These are phyloP conservation scores for Picus viridis DNA, from an alignment of 2,797 vertebrate species.

Conservation along the genomic window DNA sequence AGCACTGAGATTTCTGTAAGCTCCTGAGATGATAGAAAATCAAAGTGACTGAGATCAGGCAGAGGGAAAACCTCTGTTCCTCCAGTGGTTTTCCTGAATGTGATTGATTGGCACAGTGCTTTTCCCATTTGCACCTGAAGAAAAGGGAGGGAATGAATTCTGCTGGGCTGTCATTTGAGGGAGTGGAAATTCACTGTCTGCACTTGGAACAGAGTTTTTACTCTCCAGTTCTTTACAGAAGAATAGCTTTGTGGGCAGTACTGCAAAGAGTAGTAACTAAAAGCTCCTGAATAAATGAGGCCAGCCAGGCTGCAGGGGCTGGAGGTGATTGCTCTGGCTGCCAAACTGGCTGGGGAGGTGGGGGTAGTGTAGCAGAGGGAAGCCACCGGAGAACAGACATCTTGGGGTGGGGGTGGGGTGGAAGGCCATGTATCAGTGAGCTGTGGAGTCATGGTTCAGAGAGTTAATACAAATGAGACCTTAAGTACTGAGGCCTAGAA, in stretches of 20 bases:
- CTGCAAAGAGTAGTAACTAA: not conserved
- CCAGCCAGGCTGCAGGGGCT: not conserved
- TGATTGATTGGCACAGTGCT: not conserved
- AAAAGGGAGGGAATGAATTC: not conserved
- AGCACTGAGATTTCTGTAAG: not conserved
- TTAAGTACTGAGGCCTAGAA: not conserved
- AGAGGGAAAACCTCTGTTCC: not conserved
- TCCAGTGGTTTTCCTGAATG: not conserved
- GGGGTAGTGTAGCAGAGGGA: not conserved
- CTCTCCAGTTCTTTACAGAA: not conserved
- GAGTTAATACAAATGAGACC: not conserved
- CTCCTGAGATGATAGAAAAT: not conserved
- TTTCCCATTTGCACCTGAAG: not conserved
- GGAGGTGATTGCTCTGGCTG: not conserved
- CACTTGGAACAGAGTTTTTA: not conserved
- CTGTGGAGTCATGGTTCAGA: not conserved
- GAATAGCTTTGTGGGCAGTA: too few relatives aligned
- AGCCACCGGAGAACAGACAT: not conserved
- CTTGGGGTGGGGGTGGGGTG: too few relatives aligned
- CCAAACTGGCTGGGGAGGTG: not conserved
- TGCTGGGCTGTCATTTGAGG: not conserved
- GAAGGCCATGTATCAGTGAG: not conserved
- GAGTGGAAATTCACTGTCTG: slow-evolving; percentile 15
- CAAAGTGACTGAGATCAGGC: not conserved
- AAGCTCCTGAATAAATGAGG: not conserved